These are phyloP conservation scores for Hypotaenidia philippensis DNA, from an alignment of 2,797 vertebrate genomes.

Conservation along the genomic window DNA sequence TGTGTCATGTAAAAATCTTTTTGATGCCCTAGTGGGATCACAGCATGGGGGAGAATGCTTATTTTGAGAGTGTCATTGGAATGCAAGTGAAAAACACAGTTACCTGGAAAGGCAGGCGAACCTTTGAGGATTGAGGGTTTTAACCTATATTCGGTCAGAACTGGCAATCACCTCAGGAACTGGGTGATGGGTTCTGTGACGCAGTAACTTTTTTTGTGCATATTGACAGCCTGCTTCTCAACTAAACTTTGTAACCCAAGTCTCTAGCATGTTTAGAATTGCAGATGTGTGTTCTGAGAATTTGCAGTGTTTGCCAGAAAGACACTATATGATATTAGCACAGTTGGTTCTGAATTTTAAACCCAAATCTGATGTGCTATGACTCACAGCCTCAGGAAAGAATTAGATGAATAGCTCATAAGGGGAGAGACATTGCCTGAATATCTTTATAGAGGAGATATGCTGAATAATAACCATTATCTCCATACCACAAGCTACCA, in stretches of 20 bases:
- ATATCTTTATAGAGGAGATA: slow-evolving; percentile 57
- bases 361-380: slow-evolving; percentile 66
- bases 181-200: neutral
- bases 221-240: slow-evolving; percentile 4
- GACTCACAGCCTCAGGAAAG: slow-evolving; percentile 70
- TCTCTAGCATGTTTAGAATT: slow-evolving; percentile 56
- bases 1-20: neutral
- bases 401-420: slow-evolving; percentile 70
- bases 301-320: slow-evolving; percentile 70
- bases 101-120: neutral
- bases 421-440: slow-evolving; percentile 42
- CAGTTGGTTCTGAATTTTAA: slow-evolving; percentile 74
- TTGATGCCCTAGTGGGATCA: neutral
- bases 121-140: neutral
- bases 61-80: neutral
- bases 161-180: neutral
- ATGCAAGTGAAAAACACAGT: neutral
- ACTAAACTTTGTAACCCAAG: slow-evolving; percentile 42
- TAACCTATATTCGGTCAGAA: neutral
- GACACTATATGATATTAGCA: slow-evolving; percentile 71
- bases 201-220: neutral
- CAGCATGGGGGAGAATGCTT: neutral
- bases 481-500: slow-evolving; percentile 41
- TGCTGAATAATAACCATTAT: slow-evolving; percentile 65
- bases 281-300: slow-evolving; percentile 70